phyloP scores from a whole-genome alignment of 2,797 vertebrate genomes.

The Macropodus opercularis region DNA sequence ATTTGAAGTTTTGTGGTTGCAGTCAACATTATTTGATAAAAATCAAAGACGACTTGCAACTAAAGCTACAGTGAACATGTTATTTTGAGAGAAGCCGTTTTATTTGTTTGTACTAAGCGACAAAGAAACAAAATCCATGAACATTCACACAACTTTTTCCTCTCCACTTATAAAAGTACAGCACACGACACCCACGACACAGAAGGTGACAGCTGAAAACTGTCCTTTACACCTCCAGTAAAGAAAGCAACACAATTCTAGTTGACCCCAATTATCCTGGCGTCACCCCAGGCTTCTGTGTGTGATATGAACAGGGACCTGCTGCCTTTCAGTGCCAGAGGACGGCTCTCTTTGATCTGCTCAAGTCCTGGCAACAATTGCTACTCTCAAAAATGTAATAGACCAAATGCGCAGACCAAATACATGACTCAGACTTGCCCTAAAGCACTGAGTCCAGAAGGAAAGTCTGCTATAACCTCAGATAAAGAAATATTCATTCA shows the following conservation, averaged over 20 bases:
- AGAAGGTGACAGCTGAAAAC: constrained; percentile 12
- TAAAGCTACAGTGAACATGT: constrained; percentile 2
- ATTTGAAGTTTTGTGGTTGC: background rate
- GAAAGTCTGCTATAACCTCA: background rate
- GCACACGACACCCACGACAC: background rate
- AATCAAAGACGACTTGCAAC: constrained; percentile 16
- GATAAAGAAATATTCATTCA: background rate
- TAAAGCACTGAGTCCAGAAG: background rate
- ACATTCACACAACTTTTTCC: too few relatives aligned
- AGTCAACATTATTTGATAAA: constrained; percentile 21
- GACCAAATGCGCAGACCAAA: constrained; percentile 8
- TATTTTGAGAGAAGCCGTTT: background rate
- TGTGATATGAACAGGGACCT: constrained; percentile 39
- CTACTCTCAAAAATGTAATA: background rate
- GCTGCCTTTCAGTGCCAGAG: constrained; percentile 22
- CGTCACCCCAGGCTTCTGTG: constrained; percentile 32
- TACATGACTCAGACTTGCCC: background rate
- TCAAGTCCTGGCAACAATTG: constrained; percentile 45
- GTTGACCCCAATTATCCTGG: constrained; percentile 60
- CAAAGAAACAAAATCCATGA: background rate
- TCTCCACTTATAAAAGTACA: background rate
- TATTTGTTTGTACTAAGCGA: constrained; percentile 9
- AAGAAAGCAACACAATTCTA: constrained; percentile 37
- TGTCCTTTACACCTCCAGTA: constrained; percentile 22
- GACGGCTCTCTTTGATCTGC: constrained; percentile 22